These are phyloP conservation scores for Limenitis camilla DNA, from an alignment of 2,888 invertebrate genomes.

Conservation along the genomic window DNA sequence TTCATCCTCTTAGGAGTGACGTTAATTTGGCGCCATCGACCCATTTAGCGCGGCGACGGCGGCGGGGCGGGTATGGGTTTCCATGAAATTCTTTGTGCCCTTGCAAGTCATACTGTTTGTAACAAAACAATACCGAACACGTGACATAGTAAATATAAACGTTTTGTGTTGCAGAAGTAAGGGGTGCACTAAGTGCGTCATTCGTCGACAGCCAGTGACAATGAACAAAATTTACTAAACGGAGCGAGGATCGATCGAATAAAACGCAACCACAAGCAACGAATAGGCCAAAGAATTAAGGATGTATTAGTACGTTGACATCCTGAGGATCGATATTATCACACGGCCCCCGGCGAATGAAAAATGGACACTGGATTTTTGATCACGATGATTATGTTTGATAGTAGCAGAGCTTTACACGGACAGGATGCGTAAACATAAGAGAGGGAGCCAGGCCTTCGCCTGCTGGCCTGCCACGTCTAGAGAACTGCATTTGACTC, in stretches of 20 bases:
- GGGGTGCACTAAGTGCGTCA: conserved; percentile 70
- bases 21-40: conserved; percentile 72
- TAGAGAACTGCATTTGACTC: conserved; percentile 52
- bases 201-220: conserved; percentile 65
- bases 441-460: conserved; percentile 64
- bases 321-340: conserved; percentile 63
- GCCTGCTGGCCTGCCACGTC: conserved; percentile 66
- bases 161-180: conserved; percentile 59
- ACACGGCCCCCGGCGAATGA: conserved; percentile 69
- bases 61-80: conserved; percentile 56
- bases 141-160: conserved; percentile 32
- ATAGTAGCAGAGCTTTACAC: conserved; percentile 56
- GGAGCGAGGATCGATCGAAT: conserved; percentile 49
- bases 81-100: conserved; percentile 49
- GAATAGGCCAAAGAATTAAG: conserved; percentile 71
- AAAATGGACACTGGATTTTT: conserved; percentile 71
- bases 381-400: conserved; percentile 60
- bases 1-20: conserved; percentile 51
- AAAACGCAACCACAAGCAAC: conserved; percentile 59
- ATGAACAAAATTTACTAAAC: conserved; percentile 61
- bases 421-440: conserved; percentile 73
- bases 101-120: conserved; percentile 47
- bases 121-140: conserved; percentile 45
- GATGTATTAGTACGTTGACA: conserved; percentile 64
- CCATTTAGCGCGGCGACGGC: conserved; percentile 62